Base-by-base conservation (phyloP, 2,113 vertebrate genomes). In the Ophiodon elongatus region DNA sequence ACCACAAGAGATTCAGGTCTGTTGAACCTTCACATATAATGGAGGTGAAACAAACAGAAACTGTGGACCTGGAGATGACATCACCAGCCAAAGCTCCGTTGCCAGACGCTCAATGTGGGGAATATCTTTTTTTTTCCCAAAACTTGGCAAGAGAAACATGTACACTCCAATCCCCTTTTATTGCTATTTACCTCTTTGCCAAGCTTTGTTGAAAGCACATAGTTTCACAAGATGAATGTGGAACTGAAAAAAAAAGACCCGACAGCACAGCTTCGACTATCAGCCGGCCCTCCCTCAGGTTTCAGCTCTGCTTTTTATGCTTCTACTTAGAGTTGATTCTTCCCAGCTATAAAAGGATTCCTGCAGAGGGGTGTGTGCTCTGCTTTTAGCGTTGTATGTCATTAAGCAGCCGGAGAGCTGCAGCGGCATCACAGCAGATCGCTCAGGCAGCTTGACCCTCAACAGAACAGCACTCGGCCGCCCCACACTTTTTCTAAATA, bases 21-120 rank as follows among this genome's bases (percentile, higher is more conserved):
- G 83, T 83, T 82, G 74, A 89, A 91, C 83, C 84, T 82, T 89
- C 75, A 68, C 85, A 84, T 71, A 80, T 85, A 85, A 85, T 85
- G 76, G 85, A 92, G 84, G 76, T 91, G 91, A 94, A 91, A 86
- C 88, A 92, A 90, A 92, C 83, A 89, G 73, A 91, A 85, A 89
- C 84, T 83, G 86, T 85, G 83, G 91, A 93, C 89, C 87, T 88
- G 76, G 64, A 73, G 83, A 94, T 93, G 91, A 94, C 92, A 94
- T 93, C 90, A 92, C 85, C 86, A 33, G 70, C 75, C 56, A 72
- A 73, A 81, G 89, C 75, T 79, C 78, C 43, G 79, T 50, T 91
- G 90, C 90, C 91, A 94, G 91, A 79, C 82, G 54, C 88, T 88
- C 89, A 83, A 75, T 88, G 84, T 73, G 82, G 83, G 80, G 88